Evolutionary conservation across 2,113 vertebrate species (phyloP), one percentile per base, ranked within the genome.

Genomic region (Nothocercus julius): DNA sequence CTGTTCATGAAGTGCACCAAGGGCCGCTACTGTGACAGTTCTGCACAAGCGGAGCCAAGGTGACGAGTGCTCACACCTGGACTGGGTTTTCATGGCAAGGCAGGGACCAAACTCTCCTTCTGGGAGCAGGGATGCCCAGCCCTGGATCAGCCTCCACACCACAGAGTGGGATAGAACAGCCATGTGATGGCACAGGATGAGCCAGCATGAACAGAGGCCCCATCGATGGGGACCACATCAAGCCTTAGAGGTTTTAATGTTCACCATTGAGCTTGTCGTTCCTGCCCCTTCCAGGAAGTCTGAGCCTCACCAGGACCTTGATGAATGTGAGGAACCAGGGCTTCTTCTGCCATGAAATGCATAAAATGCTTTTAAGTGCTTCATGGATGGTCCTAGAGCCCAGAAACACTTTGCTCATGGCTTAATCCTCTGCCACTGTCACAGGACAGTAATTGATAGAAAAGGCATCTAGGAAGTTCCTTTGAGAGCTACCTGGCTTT

Each of bases 1-100:
- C 44, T 7, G 36, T n/a, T 75, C 15, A 7, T 3, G 18, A 7
- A 4, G 9, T 18, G 21, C 36, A 74, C n/a, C 1, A 0, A 2
- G 12, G 40, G 28, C 51, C 93, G 6, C 32, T 56, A n/a, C 1
- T 2, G 53, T 70, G 38, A 8, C 32, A 45, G 53, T 27, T 47
- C 34, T 72, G 53, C 16, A 34, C 1, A 63, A 54, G 61, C 36
- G 9, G 15, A 30, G 30, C 30, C 22, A 30, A 42, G 64, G 66
- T 32, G 66, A 19, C 21, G n/a, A 68, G 42, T 19, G 21, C 64
- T 32, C 28, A 30, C 40, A 18, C 27, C 32, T 38, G 44, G 17
- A 32, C 64, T 44, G 64, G 64, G 30, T 44, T 40, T 13, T 42
- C 24, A 10, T 44, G 11, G 64, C 36, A 40, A 40, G 42, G 40